A percentile compares a stretch with the other conserved stretches of the same genome.
Evolutionary conservation across 2,888 invertebrate genomes (phyloP).

Genomic region (Sycophila texana): DNA sequence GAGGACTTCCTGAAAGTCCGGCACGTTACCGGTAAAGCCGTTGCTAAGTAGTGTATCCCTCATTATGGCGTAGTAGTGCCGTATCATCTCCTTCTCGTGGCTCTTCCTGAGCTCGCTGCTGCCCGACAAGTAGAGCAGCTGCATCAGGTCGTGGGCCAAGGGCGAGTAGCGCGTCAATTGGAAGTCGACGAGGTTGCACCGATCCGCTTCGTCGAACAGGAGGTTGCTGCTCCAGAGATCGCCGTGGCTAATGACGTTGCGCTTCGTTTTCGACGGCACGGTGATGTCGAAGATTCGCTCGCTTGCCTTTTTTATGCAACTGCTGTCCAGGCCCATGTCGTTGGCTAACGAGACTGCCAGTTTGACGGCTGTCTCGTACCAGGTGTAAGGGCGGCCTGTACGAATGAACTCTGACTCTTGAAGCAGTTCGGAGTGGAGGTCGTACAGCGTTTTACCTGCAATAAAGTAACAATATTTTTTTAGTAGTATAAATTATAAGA

Average conservation of each 20-base stretch:
- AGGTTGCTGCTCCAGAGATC: conserved; percentile 52
- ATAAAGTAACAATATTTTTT: background rate
- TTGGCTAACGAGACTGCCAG: conserved; percentile 63
- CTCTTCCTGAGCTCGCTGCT: conserved; percentile 22
- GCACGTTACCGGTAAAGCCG: conserved; percentile 76
- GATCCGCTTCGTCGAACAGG: conserved; percentile 15
- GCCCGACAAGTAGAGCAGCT: conserved; percentile 36
- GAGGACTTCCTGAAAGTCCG: conserved; percentile 65
- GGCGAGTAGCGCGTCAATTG: conserved; percentile 48
- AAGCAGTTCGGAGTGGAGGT: conserved; percentile 64
- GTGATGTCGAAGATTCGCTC: conserved; percentile 57
- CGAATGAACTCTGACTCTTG: conserved; percentile 61
- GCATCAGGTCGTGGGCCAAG: conserved; percentile 45
- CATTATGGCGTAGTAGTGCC: conserved; percentile 38
- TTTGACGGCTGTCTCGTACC: conserved; percentile 63
- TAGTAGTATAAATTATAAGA: background rate
- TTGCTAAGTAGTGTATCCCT: conserved; percentile 66
- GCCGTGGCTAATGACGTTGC: conserved; percentile 62
- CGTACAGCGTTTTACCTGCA: conserved; percentile 59
- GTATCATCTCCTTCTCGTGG: conserved; percentile 14
- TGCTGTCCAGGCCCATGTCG: conserved; percentile 59
- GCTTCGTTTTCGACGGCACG: conserved; percentile 70
- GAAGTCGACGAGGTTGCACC: conserved; percentile 46
- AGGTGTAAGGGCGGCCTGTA: conserved; percentile 57
- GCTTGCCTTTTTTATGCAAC: conserved; percentile 57